Evolutionary conservation across 1,140 invertebrate species (phyloP), one percentile per base, ranked within the genome.

Genomic region (Prorops nasuta): DNA sequence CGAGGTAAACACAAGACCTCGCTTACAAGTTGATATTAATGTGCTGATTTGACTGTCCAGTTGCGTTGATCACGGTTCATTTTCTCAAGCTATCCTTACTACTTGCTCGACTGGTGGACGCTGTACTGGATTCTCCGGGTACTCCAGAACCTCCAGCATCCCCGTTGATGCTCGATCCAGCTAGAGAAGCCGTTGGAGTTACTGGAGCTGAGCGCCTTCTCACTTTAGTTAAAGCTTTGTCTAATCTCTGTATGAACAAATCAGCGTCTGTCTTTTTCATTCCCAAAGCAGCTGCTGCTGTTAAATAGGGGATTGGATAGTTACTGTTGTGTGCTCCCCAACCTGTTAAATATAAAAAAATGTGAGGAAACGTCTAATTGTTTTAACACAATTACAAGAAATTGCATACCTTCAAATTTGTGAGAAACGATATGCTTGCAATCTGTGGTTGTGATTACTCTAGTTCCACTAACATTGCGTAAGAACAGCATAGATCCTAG

Each of bases 401-500:
- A 38, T 9, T 3, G 8, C n/a, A n/a, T 60, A 84, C 82, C 81
- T 76, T 81, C 77, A 67, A 84, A 85, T 58, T 80, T 78, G 52
- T 79, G 76, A 17, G 78, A 79, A 50, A 77, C 78, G 44, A 86
- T 79, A 48, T 76, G 76, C 67, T 84, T 85, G 9, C 67, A 64
- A 47, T 83, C 82, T 9, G 72, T 72, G 15, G 77, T 74, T 10
- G 81, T 78, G 36, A 86, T 79, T 20, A 85, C 81, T 69, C 87
- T 79, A 22, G 86, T 81, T 39, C 87, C 87, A 38, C 86, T 88
- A 35, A 90, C 85, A 64, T 82, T 84, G 54, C 86, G 79, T 28
- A 84, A 78, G 67, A 89, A 90, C 24, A 90, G 70, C 82, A 88
- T 89, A 1, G 87, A 87, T 1, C 88, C 87, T 35, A 90, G 69